phyloP scores from a whole-genome alignment of 2,113 vertebrate genomes.

The Naja naja region DNA sequence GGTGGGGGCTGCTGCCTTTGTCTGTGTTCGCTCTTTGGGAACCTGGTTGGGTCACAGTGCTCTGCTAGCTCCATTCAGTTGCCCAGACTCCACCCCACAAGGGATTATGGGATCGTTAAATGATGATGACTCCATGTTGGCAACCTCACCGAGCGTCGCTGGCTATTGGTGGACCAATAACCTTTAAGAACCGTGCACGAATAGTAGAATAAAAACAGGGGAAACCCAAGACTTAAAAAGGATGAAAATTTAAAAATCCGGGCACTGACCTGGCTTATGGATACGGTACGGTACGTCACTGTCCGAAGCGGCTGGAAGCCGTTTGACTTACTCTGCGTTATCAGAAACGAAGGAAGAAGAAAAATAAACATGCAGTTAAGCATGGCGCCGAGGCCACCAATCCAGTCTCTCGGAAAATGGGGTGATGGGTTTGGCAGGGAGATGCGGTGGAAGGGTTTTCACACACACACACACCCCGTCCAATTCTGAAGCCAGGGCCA shows the following conservation, averaged over 20 bases:
- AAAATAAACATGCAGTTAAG: rapidly evolving
- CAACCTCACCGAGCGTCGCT: too few relatives aligned
- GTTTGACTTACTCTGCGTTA: constrained; percentile 60
- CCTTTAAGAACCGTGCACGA: neutral
- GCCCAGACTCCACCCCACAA: too few relatives aligned
- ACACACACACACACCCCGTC: rapidly evolving
- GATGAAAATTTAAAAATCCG: neutral
- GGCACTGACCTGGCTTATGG: constrained; percentile 43
- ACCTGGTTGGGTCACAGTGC: too few relatives aligned
- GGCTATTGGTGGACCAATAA: neutral
- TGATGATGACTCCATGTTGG: too few relatives aligned
- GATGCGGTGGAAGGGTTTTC: neutral
- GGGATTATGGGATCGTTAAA: too few relatives aligned
- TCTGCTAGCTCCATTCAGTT: too few relatives aligned
- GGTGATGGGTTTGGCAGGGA: neutral
- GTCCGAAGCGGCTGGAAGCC: constrained; percentile 40
- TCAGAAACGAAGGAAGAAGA: neutral
- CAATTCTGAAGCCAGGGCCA: neutral
- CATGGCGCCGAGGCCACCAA: rapidly evolving
- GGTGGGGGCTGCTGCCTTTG: too few relatives aligned
- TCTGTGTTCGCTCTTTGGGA: too few relatives aligned
- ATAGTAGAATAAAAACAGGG: neutral
- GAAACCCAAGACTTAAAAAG: neutral
- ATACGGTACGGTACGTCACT: neutral
- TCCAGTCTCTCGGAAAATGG: neutral